Evolutionary conservation across 2,113 vertebrate species (phyloP).

Genomic region (Fulica atra): DNA sequence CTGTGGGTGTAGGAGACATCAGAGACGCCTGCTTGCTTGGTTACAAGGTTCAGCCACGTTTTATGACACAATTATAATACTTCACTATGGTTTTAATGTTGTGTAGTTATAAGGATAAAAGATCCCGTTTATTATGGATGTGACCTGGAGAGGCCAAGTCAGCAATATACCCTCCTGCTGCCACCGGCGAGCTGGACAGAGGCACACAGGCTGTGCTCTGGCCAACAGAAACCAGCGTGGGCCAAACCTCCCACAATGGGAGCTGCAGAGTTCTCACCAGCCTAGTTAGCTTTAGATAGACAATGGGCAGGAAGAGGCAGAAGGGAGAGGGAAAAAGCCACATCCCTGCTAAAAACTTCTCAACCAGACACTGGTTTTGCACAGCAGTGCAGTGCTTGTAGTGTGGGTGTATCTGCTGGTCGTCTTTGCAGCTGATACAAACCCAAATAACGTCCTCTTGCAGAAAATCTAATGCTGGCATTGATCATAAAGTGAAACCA

Average conservation of each 20-base stretch:
- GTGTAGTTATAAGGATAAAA: background rate
- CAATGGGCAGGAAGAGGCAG: background rate
- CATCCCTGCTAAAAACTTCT: background rate
- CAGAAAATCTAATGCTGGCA: constrained; percentile 5
- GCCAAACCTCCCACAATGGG: background rate
- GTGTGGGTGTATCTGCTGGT: background rate
- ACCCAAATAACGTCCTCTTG: background rate
- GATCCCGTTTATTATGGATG: background rate
- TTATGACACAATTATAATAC: background rate
- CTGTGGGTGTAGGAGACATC: background rate
- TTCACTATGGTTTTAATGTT: background rate
- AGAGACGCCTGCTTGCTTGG: background rate
- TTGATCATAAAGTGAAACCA: background rate
- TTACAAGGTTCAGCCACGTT: background rate
- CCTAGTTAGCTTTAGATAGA: rapidly evolving
- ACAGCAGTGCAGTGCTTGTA: background rate
- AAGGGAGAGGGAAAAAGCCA: background rate
- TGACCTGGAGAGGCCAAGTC: background rate
- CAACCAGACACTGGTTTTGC: background rate
- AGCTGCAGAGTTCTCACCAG: background rate
- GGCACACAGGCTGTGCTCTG: rapidly evolving
- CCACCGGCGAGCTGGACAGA: background rate
- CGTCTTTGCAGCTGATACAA: constrained; percentile 3
- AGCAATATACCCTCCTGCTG: background rate
- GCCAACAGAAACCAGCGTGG: background rate